phyloP scores from a whole-genome alignment of 2,888 invertebrate genomes.

The Cephus spinipes region DNA sequence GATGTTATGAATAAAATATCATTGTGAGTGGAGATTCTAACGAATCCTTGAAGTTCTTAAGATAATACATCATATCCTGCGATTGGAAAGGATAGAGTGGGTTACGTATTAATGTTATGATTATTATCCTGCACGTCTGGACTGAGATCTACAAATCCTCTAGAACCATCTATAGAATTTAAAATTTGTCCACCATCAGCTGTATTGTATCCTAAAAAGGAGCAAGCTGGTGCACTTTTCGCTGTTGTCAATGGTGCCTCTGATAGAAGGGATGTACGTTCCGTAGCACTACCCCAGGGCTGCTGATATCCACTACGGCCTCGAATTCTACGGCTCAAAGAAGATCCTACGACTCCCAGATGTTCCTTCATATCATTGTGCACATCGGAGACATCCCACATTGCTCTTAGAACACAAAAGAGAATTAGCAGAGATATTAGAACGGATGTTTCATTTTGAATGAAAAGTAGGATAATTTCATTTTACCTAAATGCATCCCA shows the following conservation, averaged over 20 bases:
- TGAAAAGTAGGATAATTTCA: background rate
- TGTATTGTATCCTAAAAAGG: conserved; percentile 42
- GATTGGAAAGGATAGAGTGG: background rate
- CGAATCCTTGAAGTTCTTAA: no score
- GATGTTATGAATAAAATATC: no score
- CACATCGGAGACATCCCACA: conserved; percentile 98
- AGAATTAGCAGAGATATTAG: background rate
- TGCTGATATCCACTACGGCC: conserved; percentile 83
- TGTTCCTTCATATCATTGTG: conserved; percentile 93
- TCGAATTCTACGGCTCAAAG: conserved; percentile 81
- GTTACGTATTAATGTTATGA: conserved; percentile 46
- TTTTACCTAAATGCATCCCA: conserved; percentile 64
- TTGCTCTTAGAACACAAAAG: conserved; percentile 69
- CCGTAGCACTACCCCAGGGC: conserved; percentile 71
- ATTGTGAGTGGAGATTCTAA: no score
- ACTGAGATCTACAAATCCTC: conserved; percentile 35
- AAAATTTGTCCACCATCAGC: conserved; percentile 41
- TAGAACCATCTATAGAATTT: conserved; percentile 35
- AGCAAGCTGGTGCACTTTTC: conserved; percentile 46
- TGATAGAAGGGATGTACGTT: conserved; percentile 58
- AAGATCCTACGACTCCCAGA: conserved; percentile 89
- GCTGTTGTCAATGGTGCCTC: conserved; percentile 38
- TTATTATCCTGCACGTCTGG: conserved; percentile 43
- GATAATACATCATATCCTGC: no score
- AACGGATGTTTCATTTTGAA: background rate